phyloP scores from a whole-genome alignment of 1,140 invertebrate genomes.

The Chrysomallon squamiferum region DNA sequence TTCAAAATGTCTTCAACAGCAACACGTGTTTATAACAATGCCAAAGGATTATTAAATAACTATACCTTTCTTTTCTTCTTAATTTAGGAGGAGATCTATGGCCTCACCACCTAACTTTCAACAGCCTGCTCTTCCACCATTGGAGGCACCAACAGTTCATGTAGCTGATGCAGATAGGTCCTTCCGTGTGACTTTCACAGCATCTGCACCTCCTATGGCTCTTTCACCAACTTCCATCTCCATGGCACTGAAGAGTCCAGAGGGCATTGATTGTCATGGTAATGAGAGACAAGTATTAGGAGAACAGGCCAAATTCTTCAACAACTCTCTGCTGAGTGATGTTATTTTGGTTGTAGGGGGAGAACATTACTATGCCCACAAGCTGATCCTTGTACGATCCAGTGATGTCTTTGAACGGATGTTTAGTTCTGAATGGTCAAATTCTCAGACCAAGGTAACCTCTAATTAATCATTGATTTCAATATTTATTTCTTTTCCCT shows the following conservation, averaged over 20 bases:
- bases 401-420: slow-evolving; percentile 66
- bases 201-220: slow-evolving; percentile 5
- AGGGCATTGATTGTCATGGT: slow-evolving; percentile 64
- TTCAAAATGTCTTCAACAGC: no score
- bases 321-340: slow-evolving; percentile 62
- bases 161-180: background rate
- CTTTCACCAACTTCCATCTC: slow-evolving; percentile 33
- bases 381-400: slow-evolving; percentile 59
- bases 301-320: slow-evolving; percentile 63
- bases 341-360: slow-evolving; percentile 60
- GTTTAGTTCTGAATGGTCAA: slow-evolving; percentile 61
- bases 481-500: no score
- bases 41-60: no score
- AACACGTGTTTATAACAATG: no score
- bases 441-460: background rate
- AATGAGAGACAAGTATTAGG: slow-evolving; percentile 61
- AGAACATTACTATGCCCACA: slow-evolving; percentile 61
- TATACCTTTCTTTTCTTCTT: no score
- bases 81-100: slow-evolving; percentile 3
- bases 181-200: slow-evolving; percentile 5
- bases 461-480: no score
- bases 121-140: background rate
- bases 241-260: slow-evolving; percentile 41
- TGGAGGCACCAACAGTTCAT: background rate
- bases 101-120: slow-evolving; percentile 2